Percentiles rank a stretch among this genome's conserved stretches.
Conservation (phyloP, 1,140 invertebrate species). For the Bombus pyrosoma region DNA sequence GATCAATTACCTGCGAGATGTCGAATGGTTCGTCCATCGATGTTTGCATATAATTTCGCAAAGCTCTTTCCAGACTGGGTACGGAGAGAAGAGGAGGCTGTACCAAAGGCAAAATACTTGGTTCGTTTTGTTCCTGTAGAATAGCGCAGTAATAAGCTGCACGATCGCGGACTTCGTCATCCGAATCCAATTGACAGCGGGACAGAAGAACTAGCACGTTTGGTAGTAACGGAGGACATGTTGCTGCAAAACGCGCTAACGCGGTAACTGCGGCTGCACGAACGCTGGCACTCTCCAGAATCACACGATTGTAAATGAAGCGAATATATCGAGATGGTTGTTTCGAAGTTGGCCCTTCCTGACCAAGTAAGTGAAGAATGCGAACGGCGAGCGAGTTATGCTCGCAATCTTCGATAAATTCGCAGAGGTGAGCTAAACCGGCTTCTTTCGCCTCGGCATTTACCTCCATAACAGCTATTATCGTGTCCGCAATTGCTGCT, state of each 20-base stretch:
- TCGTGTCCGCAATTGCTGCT: conserved; percentile 98
- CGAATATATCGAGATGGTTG: conserved; percentile 98
- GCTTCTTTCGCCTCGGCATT: conserved; percentile 97
- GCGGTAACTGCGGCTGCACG: conserved; percentile 98
- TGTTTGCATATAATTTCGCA: conserved; percentile 92
- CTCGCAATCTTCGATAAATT: conserved; percentile 99
- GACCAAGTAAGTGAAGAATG: conserved; percentile 97
- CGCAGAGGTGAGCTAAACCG: conserved; percentile 97
- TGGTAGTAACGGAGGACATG: conserved; percentile 94
- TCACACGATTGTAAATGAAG: conserved; percentile 99
- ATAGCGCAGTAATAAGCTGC: conserved; percentile 98
- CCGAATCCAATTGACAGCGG: conserved; percentile 97
- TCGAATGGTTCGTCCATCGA: conserved; percentile 92
- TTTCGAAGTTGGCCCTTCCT: conserved; percentile 97
- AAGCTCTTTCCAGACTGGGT: conserved; percentile 92
- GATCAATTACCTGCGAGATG: conserved; percentile 83
- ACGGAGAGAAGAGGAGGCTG: conserved; percentile 88
- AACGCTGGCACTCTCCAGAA: conserved; percentile 97
- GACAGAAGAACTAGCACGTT: conserved; percentile 93
- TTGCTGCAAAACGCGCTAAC: conserved; percentile 98
- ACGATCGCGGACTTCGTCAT: conserved; percentile 99
- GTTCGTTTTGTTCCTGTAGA: conserved; percentile 86
- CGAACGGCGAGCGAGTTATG: conserved; percentile 98
- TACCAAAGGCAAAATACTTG: conserved; percentile 74
- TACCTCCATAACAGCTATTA: conserved; percentile 98